phyloP scores from a whole-genome alignment of 2,888 invertebrate species.

The Invenusta paracnida region DNA sequence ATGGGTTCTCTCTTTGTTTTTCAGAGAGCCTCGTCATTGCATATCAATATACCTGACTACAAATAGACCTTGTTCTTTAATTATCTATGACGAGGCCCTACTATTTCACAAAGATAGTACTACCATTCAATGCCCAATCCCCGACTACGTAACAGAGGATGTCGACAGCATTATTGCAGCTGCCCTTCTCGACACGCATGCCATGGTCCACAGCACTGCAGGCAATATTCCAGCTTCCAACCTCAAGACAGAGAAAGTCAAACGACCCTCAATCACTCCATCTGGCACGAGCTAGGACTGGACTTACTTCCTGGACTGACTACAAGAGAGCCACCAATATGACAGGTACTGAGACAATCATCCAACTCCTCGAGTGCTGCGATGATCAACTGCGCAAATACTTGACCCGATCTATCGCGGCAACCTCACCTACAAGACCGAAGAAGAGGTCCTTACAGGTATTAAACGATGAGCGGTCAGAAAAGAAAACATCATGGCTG shows the following conservation, averaged over 20 bases:
- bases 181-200: slow-evolving; percentile 45
- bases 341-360: slow-evolving; percentile 42
- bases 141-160: slow-evolving; percentile 45
- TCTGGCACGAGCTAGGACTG: slow-evolving; percentile 44
- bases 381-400: slow-evolving; percentile 47
- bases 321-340: slow-evolving; percentile 47
- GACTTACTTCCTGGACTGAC: slow-evolving; percentile 44
- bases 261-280: slow-evolving; percentile 41
- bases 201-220: neutral
- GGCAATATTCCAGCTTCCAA: neutral
- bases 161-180: slow-evolving; percentile 46
- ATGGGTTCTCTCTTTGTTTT: neutral
- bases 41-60: neutral
- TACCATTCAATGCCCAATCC: neutral
- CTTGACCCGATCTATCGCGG: slow-evolving; percentile 44
- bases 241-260: slow-evolving; percentile 39
- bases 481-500: slow-evolving; percentile 47
- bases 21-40: neutral
- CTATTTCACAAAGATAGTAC: neutral
- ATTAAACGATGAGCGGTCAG: slow-evolving; percentile 45
- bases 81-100: neutral
- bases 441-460: slow-evolving; percentile 43
- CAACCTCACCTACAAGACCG: slow-evolving; percentile 43
- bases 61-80: neutral
- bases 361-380: slow-evolving; percentile 48